Base-by-base conservation (phyloP, 2,797 vertebrate species). In the Nannoperca obscura region DNA sequence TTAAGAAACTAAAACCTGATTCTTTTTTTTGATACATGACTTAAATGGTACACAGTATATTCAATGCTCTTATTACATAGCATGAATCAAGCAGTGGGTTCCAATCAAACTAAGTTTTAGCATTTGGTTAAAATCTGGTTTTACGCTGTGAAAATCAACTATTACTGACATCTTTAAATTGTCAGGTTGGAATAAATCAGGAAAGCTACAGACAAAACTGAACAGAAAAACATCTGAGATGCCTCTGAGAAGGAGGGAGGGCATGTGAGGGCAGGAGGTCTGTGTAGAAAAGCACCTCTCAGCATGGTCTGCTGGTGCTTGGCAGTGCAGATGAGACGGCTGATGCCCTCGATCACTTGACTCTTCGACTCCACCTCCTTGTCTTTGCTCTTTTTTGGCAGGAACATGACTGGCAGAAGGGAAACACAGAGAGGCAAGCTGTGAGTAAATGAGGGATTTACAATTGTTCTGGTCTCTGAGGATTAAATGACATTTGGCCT, bases 231-330 rank as follows among this genome's bases (percentile, higher is more conserved):
- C 65, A 27, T 36, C 7, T 20, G 40, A 17, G 7, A 17, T 38
- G 44, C 40, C 7, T 53, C 32, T 57, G 63, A 60, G 44, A 13
- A 36, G 12, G 1, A 9, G 49, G 24, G 17, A 46, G 34, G 58
- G 20, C 49, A 30, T 19, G 40, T 12, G 6, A 0, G 63, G 3
- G 15, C 46, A 27, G 53, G 22, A 22, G 58, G 60, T 58, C 27
- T 13, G 47, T 58, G 61, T 4, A 22, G 19, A 40, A 36, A 34
- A 24, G 81, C 85, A 96, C 95, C 95, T 92, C 96, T 95, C 86
- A 99, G 95, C 98, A 99, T 99, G 91, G 96, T 99, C 95, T 99
- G 98, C 94, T 99, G 98, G 86, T 99, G 97, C 89, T 97, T 99
- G 1, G 98, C 97, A 68, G 98, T 98, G 95, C 98, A 99, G 96